Base-by-base conservation (phyloP, 2,113 vertebrate species). In the Thamnaconus septentrionalis region DNA sequence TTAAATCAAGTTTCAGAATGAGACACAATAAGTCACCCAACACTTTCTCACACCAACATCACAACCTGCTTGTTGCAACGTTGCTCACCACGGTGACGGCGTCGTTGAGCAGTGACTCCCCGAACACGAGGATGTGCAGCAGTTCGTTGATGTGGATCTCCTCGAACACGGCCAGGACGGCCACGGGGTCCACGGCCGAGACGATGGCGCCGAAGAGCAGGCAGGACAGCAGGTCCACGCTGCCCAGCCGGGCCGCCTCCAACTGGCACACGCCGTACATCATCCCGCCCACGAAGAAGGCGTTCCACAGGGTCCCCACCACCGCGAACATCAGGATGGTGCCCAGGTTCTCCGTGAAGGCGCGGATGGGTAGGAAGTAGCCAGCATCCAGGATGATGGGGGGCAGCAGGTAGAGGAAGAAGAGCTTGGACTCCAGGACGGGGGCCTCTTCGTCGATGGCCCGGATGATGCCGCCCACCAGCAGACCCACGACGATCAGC, bases 91-190 rank as follows among this genome's bases (percentile, higher is more conserved):
- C 96, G 0, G 96, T 99, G 89, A 98, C 96, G 0, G 97, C 97
- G 1, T 99, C 96, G 0, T 99, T 98, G 53, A 98, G 95, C 72
- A 99, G 92, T 4, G 96, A 98, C 83, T 99, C 97, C 42, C 97
- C 97, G 0, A 99, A 98, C 80, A 99, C 96, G 4, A 99, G 89
- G 83, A 96, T 96, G 82, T 98, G 92, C 52, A 99, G 92, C 79
- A 98, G 91, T 84, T 99, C 97, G 0, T 98, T 97, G 89, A 98
- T 96, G 85, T 98, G 96, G 84, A 99, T 97, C 87, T 98, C 97
- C 86, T 98, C 95, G 1, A 99, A 99, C 46, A 98, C 95, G 0
- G 97, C 97, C 72, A 99, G 92, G 53, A 99, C 97, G 0, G 97
- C 95, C 73, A 99, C 96, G 0, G 97, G 97, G 84, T 99, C 97